phyloP scores from a whole-genome alignment of 2,113 vertebrate genomes.

The Antigone vipio region DNA sequence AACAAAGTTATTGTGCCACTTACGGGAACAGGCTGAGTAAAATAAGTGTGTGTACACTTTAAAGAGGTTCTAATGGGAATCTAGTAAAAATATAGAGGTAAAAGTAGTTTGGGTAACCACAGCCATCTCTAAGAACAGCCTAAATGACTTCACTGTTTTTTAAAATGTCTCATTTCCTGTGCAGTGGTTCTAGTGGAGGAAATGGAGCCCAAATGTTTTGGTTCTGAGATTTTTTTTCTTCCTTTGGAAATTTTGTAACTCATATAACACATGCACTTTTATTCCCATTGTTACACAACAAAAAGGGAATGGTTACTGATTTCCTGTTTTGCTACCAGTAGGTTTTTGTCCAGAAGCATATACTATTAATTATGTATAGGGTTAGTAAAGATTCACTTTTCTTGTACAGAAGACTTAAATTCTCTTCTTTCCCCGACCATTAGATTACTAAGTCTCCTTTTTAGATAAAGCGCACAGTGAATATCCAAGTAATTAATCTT shows the following conservation, averaged over 20 bases:
- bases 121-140: not conserved
- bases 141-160: not conserved
- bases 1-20: not conserved
- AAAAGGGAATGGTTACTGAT: not conserved
- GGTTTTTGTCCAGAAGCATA: not conserved
- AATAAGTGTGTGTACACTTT: not conserved
- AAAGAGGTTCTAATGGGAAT: not conserved
- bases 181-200: not conserved
- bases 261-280: fast-evolving
- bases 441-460: not conserved
- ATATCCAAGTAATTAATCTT: not conserved
- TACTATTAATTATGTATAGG: not conserved
- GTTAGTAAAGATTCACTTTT: not conserved
- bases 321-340: not conserved
- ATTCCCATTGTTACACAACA: not conserved
- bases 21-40: not conserved
- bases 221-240: not conserved
- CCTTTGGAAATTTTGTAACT: not conserved
- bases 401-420: not conserved
- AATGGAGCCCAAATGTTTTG: not conserved
- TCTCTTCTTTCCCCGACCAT: not conserved
- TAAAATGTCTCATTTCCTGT: not conserved
- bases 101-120: not conserved
- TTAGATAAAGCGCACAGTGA: not conserved
- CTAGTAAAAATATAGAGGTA: not conserved